Percentiles rank a stretch among this genome's conserved stretches.
Evolutionary conservation across 2,888 invertebrate genomes (phyloP).

Genomic region (Drosophila borealis): DNA sequence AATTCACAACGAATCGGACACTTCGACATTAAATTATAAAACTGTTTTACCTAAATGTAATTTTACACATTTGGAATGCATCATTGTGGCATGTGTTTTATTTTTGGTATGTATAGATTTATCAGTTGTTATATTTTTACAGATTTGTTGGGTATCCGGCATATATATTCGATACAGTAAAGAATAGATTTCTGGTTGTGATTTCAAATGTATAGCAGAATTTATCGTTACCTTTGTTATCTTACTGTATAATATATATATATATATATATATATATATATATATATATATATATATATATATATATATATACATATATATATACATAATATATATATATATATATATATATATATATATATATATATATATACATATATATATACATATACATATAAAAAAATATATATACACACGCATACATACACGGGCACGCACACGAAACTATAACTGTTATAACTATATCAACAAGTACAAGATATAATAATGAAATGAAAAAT

Average conservation of each 20-base stretch:
- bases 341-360: conserved; percentile 1
- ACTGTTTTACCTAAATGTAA: conserved; percentile 30
- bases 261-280: not conserved
- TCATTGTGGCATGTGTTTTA: conserved; percentile 69
- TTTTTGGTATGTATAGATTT: conserved; percentile 66
- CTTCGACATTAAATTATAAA: conserved; percentile 34
- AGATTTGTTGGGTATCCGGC: conserved; percentile 18
- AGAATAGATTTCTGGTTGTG: conserved; percentile 51
- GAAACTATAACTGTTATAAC: conserved; percentile 8
- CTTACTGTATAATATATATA: conserved; percentile 12
- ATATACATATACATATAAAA: not conserved
- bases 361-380: not conserved
- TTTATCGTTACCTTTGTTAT: conserved; percentile 14
- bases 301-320: conserved; percentile 1
- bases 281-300: not conserved
- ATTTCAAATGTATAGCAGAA: conserved; percentile 38
- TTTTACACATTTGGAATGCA: conserved; percentile 59
- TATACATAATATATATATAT: conserved; percentile 3
- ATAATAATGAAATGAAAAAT: conserved; percentile 13
- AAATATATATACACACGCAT: not conserved
- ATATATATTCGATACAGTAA: conserved; percentile 4
- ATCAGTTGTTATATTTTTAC: conserved; percentile 3
- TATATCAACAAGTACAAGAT: conserved; percentile 1
- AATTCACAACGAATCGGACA: conserved; percentile 40
- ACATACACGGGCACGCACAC: not conserved